Conservation (phyloP, 2,113 vertebrate genomes). For the Solenodon paradoxus region DNA sequence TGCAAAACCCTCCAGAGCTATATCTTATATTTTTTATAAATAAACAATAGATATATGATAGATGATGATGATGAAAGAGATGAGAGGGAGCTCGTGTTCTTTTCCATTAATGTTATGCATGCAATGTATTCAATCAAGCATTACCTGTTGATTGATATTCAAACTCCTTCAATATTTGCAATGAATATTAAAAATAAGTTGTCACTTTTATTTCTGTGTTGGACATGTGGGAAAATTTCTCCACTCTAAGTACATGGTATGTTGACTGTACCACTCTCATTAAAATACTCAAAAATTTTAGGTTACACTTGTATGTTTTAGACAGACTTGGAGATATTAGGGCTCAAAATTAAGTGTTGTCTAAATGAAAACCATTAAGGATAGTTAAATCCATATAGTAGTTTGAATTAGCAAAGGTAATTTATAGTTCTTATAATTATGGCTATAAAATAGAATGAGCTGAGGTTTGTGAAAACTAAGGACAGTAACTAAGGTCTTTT, state of each 20-base stretch:
- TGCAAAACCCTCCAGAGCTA: background rate
- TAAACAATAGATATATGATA: accelerated
- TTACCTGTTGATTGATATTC: background rate
- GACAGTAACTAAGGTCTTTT: slow-evolving; percentile 7
- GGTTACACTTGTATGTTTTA: background rate
- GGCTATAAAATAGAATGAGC: slow-evolving; percentile 15
- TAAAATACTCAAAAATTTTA: background rate
- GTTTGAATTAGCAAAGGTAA: background rate
- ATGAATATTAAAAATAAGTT: background rate
- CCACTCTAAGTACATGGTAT: too few species aligned
- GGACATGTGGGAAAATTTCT: background rate
- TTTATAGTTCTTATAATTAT: slow-evolving; percentile 37
- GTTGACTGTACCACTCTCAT: background rate
- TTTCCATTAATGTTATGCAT: background rate
- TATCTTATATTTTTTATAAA: background rate
- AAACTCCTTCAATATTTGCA: background rate
- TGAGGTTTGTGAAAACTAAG: slow-evolving; percentile 10
- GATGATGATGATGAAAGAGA: too few species aligned
- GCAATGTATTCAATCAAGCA: background rate
- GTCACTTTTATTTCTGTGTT: background rate
- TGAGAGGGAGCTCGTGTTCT: background rate
- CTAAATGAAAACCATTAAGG: background rate
- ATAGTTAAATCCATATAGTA: background rate
- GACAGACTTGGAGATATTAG: background rate
- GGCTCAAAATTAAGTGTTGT: background rate